A percentile compares a stretch with the other conserved stretches of the same genome.
Evolutionary conservation across 2,113 vertebrate genomes (phyloP).

Genomic region (Pheucticus melanocephalus): DNA sequence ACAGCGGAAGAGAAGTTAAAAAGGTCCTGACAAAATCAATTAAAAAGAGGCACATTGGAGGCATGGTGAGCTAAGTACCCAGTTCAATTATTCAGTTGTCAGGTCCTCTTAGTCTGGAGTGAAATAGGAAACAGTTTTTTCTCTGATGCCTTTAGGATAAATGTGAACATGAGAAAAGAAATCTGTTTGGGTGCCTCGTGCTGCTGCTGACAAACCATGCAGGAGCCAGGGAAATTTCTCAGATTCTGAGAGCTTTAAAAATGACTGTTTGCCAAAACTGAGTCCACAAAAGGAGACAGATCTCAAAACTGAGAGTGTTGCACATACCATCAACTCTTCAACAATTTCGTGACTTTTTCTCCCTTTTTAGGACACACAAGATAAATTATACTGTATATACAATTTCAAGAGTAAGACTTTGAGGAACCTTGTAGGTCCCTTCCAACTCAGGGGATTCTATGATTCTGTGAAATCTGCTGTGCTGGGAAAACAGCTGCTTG

Average conservation of each 20-base stretch:
- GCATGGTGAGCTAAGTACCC: not conserved
- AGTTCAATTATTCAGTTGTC: not conserved
- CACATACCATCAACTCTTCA: not conserved
- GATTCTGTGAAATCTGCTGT: not conserved
- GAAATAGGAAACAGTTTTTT: not conserved
- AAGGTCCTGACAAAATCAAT: not conserved
- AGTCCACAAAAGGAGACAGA: not conserved
- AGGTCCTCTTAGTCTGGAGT: not conserved
- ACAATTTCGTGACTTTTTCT: not conserved
- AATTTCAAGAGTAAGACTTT: not conserved
- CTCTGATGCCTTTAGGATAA: not conserved
- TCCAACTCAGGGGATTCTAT: not conserved
- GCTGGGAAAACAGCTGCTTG: not conserved
- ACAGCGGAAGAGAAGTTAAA: not conserved
- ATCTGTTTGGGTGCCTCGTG: not conserved
- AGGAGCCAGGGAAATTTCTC: not conserved
- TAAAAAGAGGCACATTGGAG: not conserved
- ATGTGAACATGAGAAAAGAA: not conserved
- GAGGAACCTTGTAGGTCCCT: not conserved
- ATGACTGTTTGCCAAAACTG: not conserved
- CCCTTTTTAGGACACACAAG: accelerated
- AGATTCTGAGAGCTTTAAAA: not conserved
- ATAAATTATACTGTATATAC: not conserved
- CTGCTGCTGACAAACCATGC: not conserved
- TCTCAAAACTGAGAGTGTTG: not conserved